These are phyloP conservation scores for Eulemur rufifrons DNA, from an alignment of 2,113 vertebrate species.

Conservation along the genomic window DNA sequence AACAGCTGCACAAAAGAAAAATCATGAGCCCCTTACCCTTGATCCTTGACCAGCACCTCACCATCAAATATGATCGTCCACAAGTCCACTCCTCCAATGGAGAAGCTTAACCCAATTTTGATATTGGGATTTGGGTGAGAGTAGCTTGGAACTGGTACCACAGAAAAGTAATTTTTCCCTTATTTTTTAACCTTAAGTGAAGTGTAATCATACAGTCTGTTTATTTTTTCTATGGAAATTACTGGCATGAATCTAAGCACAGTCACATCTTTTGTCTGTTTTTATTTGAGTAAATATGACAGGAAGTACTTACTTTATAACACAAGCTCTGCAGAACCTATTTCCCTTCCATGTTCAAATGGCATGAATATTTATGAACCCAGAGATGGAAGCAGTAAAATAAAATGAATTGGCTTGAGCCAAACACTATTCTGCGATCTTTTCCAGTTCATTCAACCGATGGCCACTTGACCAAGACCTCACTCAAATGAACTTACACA, in stretches of 20 bases:
- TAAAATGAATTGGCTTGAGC: constrained; percentile 76
- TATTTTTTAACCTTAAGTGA: constrained; percentile 16
- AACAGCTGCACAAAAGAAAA: neutral
- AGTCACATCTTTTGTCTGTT: constrained; percentile 61
- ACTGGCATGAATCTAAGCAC: constrained; percentile 49
- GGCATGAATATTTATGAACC: constrained; percentile 77
- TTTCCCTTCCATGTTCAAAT: constrained; percentile 65
- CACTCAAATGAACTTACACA: constrained; percentile 75
- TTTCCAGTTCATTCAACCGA: constrained; percentile 75
- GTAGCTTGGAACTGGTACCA: neutral
- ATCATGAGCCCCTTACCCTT: neutral
- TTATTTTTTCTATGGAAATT: constrained; percentile 37
- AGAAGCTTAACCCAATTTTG: neutral
- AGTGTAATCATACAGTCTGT: neutral
- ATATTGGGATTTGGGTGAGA: neutral
- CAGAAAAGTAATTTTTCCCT: neutral
- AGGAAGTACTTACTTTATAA: constrained; percentile 67
- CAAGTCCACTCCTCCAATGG: neutral
- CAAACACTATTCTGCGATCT: constrained; percentile 70
- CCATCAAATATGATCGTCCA: neutral
- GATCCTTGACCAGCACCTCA: neutral
- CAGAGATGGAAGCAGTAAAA: constrained; percentile 67
- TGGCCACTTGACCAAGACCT: constrained; percentile 77
- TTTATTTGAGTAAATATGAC: constrained; percentile 65
- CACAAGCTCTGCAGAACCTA: constrained; percentile 57